A percentile compares a stretch with the other conserved stretches of the same genome.
These are phyloP conservation scores for Eupsilia transversa DNA, from an alignment of 2,888 invertebrate genomes.

Conservation along the genomic window DNA sequence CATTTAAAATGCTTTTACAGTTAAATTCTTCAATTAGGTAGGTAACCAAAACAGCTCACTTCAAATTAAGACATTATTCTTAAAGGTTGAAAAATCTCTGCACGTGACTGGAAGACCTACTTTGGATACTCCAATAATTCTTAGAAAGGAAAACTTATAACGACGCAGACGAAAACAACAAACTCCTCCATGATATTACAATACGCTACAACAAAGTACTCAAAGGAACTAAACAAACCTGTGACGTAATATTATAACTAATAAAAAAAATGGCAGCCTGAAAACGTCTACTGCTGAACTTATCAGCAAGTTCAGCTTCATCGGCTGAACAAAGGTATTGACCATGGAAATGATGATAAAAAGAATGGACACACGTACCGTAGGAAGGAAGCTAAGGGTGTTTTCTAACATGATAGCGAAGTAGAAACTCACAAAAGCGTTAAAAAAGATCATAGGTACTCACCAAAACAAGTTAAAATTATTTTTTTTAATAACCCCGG, in stretches of 20 bases:
- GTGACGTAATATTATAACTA: conserved; percentile 5
- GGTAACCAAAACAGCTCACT: neutral
- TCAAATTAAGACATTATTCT: neutral
- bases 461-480: too few relatives aligned
- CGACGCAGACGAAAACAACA: conserved; percentile 19
- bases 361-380: neutral
- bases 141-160: conserved; percentile 36
- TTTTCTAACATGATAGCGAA: neutral
- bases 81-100: conserved; percentile 10
- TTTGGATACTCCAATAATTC: conserved; percentile 20
- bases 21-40: neutral
- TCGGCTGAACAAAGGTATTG: neutral
- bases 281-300: neutral
- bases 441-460: too few relatives aligned
- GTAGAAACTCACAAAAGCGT: neutral
- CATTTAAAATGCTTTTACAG: neutral
- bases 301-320: too few relatives aligned
- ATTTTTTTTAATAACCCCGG: too few relatives aligned
- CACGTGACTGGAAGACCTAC: conserved; percentile 16
- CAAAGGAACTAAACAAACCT: neutral
- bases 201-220: neutral
- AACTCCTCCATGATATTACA: conserved; percentile 6
- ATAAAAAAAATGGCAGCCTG: neutral
- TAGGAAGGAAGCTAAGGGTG: neutral
- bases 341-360: neutral